Evolutionary conservation across 2,888 invertebrate species (phyloP), one percentile per base, ranked within the genome.

Genomic region (Meiosimyza platycephala): DNA sequence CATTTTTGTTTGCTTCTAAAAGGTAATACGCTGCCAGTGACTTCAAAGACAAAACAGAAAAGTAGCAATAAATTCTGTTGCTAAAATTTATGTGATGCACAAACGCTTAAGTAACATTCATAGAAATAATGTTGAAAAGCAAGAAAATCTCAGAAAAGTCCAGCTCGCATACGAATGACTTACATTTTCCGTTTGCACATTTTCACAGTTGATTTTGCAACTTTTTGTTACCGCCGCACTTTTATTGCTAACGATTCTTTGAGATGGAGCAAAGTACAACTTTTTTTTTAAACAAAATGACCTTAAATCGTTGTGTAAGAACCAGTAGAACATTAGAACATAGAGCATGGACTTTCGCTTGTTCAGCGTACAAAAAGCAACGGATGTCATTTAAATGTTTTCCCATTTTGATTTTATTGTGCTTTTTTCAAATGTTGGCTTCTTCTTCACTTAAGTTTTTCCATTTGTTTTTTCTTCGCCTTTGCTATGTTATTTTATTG

Each of bases 341-440:
- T n/a, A n/a, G n/a, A n/a, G n/a, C n/a, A n/a, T n/a, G n/a, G n/a
- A n/a, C 40, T 22, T 7, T 6, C 40, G 40, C 0, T 6, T 6
- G 40, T 3, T 40, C 40, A 40, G 7, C 50, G 76, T 54, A 62
- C 57, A n/a, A 40, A 18, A 18, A 22, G 48, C 40, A 65, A 40
- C 55, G 50, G 50, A 69, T 78, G 78, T 79, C 83, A 82, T 83
- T 79, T 81, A 79, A 79, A 77, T 76, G 71, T 64, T 76, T 76
- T 79, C 75, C 78, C 40, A 65, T 74, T 67, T 74, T 70, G 18
- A 55, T 67, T 55, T 28, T 28, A 28, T 28, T 28, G 28, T 28
- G 28, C 2, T 28, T 28, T 54, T 7, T 67, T n/a, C 57, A 16
- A 57, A 22, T 62, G 71, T 70, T 71, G 59, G 59, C 59, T 65